Conservation (phyloP, 1,140 invertebrate species). For the Oncopodura yosiiana region DNA sequence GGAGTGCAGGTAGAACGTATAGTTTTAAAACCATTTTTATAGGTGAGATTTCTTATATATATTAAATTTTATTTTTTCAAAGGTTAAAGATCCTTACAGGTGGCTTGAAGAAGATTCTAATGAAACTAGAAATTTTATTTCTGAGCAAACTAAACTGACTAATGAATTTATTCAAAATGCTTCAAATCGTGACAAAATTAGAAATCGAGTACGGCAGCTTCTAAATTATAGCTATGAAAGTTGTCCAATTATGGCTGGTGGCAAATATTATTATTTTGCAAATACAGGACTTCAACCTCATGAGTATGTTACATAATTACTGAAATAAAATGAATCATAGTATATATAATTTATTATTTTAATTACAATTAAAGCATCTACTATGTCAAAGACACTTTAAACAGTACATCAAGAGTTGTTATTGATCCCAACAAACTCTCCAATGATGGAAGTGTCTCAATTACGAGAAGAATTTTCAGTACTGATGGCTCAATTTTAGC, state of each 20-base stretch:
- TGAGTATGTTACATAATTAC: conserved; percentile 51
- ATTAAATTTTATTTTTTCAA: too few species aligned
- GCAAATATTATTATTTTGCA: conserved; percentile 81
- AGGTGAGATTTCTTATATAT: too few species aligned
- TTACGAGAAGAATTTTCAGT: conserved; percentile 71
- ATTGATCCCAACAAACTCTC: too few species aligned
- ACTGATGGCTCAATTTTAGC: conserved; percentile 82
- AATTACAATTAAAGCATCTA: conserved; percentile 21
- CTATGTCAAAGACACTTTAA: too few species aligned
- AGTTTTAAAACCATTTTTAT: too few species aligned
- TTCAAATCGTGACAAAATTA: too few species aligned
- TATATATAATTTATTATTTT: background rate
- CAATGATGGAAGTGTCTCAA: conserved; percentile 81
- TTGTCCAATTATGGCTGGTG: conserved; percentile 61
- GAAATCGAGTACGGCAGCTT: too few species aligned
- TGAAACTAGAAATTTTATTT: conserved; percentile 84
- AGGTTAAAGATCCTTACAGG: conserved; percentile 85
- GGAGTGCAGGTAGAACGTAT: too few species aligned
- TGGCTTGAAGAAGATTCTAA: conserved; percentile 89
- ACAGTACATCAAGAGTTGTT: too few species aligned
- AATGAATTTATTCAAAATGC: conserved; percentile 35
- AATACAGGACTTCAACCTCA: conserved; percentile 94
- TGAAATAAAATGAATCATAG: too few species aligned
- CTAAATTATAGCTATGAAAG: too few species aligned
- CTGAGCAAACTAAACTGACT: conserved; percentile 84